Conservation (phyloP, 2,888 invertebrate species). For the Cryptops parisi region DNA sequence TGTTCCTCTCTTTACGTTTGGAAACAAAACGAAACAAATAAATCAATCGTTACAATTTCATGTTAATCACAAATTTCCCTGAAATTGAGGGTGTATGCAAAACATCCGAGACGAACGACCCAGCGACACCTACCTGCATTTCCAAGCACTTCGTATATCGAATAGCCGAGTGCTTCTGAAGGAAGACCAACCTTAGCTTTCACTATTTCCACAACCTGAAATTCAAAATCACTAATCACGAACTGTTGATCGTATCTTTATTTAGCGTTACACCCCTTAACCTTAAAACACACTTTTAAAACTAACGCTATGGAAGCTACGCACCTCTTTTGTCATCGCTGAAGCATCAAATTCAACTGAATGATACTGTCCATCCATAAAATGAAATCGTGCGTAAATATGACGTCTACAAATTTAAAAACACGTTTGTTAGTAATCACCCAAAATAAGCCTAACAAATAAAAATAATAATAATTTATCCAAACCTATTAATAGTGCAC, state of each 20-base stretch:
- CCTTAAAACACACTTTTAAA: background rate
- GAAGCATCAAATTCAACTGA: slow-evolving; percentile 91
- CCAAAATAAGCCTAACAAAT: background rate
- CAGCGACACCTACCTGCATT: slow-evolving; percentile 29
- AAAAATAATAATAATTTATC: slow-evolving; percentile 6
- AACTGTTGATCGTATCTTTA: background rate
- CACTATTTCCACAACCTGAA: slow-evolving; percentile 60
- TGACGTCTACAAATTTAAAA: slow-evolving; percentile 45
- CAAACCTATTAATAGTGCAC: slow-evolving; percentile 62
- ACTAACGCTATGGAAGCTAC: slow-evolving; percentile 16
- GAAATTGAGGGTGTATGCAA: background rate
- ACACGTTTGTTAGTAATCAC: no score
- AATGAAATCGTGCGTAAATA: slow-evolving; percentile 76
- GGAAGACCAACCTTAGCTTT: slow-evolving; percentile 77
- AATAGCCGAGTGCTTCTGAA: slow-evolving; percentile 66
- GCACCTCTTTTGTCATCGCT: slow-evolving; percentile 64
- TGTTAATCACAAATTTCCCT: background rate
- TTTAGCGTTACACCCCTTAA: background rate
- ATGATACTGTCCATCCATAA: slow-evolving; percentile 89
- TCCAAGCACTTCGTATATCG: slow-evolving; percentile 81
- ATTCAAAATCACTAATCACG: slow-evolving; percentile 2
- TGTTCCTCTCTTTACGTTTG: slow-evolving; percentile 41
- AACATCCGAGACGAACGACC: background rate
- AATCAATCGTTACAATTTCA: slow-evolving; percentile 9
- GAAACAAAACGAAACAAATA: slow-evolving; percentile 14